Evolutionary conservation across 2,888 invertebrate species (phyloP), one percentile per base, ranked within the genome.

Genomic region (Diadromus collaris): DNA sequence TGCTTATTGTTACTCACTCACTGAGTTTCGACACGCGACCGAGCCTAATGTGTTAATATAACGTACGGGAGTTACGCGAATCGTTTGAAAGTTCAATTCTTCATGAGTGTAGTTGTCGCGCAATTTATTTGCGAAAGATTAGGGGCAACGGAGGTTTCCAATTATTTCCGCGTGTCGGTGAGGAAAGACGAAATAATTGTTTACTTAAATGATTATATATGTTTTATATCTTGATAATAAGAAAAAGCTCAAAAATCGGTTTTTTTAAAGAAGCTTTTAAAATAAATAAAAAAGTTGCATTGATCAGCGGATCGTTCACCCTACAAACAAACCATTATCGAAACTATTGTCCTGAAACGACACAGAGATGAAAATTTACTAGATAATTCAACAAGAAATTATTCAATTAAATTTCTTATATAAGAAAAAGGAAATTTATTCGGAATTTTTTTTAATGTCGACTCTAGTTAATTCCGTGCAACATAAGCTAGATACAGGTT

Each of bases 31-130:
- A 86, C 89, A 89, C 89, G 89, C 89, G 86, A 89, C 85, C 88
- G 81, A 83, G 79, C 82, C 88, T 89, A 89, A 89, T 89, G 89
- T 89, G 89, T 89, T 89, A 89, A 89, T 89, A 88, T 86, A 88
- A 86, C 88, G 86, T 87, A 88, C 64, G 46, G 67, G 68, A 64
- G 78, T 71, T 75, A 24, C 60, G 67, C 38, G 63, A 69, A 54
- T 46, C 61, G 61, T 75, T 61, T 58, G 60, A 44, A 46, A 68
- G 65, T 65, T 65, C 76, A 46, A 48, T 60, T 27, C 38, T 48
- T 61, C 10, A 4, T 46, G 24, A 27, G n/a, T 24, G 51, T 41
- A 51, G 27, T 41, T 54, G 69, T 9, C 21, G 24, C 21, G 10
- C 51, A 13, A 51, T 9, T 51, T 51, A 41, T 41, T 41, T 41